phyloP scores from a whole-genome alignment of 2,888 invertebrate genomes.

The Philhelius pedissequus region DNA sequence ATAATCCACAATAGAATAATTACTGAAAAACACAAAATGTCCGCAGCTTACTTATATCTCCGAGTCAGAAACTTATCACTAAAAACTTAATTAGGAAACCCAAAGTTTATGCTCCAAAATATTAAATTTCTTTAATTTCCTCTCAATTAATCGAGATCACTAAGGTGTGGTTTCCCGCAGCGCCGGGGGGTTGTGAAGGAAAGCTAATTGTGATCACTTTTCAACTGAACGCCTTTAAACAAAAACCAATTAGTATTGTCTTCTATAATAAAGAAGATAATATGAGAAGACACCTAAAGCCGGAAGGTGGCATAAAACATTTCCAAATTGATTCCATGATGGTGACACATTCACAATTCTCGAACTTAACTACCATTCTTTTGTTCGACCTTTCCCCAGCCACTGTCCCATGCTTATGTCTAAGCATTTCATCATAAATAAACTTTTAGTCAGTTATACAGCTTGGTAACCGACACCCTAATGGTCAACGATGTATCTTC shows the following conservation, averaged over 20 bases:
- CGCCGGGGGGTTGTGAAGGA: too few species aligned
- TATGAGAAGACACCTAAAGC: not conserved
- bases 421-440: slow-evolving; percentile 4
- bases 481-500: slow-evolving; percentile 41
- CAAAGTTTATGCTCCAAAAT: too few species aligned
- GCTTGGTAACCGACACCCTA: slow-evolving; percentile 22
- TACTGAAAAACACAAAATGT: too few species aligned
- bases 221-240: too few species aligned
- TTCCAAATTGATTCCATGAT: slow-evolving; percentile 1
- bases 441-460: not conserved
- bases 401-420: not conserved
- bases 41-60: too few species aligned
- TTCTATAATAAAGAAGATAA: not conserved
- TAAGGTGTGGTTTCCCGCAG: too few species aligned
- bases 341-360: not conserved
- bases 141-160: too few species aligned
- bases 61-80: too few species aligned
- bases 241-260: not conserved
- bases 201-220: too few species aligned
- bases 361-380: not conserved
- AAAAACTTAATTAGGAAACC: too few species aligned
- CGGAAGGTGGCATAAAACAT: not conserved
- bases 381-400: not conserved
- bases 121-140: too few species aligned
- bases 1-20: too few species aligned